Conservation (phyloP, 2,888 invertebrate species). For the Ectemnius lituratus region DNA sequence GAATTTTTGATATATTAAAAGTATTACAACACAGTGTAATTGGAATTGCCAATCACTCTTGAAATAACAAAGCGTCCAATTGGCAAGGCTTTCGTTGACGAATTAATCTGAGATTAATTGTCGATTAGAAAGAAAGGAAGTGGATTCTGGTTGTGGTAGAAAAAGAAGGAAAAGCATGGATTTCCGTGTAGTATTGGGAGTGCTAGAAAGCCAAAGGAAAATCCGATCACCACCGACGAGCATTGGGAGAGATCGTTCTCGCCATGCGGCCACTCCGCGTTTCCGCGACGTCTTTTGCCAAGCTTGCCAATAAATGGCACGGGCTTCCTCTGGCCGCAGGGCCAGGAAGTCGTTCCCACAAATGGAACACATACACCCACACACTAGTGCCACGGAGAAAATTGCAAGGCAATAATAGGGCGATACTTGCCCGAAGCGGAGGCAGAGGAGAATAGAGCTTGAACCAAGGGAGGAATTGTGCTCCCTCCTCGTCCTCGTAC, state of each 20-base stretch:
- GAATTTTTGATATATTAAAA: background rate
- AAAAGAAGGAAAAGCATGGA: slow-evolving; percentile 21
- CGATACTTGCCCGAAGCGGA: slow-evolving; percentile 44
- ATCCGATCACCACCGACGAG: slow-evolving; percentile 19
- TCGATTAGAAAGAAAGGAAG: slow-evolving; percentile 31
- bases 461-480: slow-evolving; percentile 34
- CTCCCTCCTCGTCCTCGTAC: no score
- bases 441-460: no score
- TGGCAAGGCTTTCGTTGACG: slow-evolving; percentile 33
- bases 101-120: slow-evolving; percentile 32
- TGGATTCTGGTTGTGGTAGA: slow-evolving; percentile 41
- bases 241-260: slow-evolving; percentile 46
- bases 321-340: slow-evolving; percentile 36
- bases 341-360: slow-evolving; percentile 65
- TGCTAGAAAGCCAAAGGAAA: slow-evolving; percentile 27
- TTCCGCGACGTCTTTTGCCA: slow-evolving; percentile 40
- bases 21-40: background rate
- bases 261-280: slow-evolving; percentile 23
- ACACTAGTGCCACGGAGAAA: slow-evolving; percentile 64
- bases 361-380: slow-evolving; percentile 61
- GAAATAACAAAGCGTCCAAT: slow-evolving; percentile 2
- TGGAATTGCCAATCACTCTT: background rate
- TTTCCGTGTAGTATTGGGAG: slow-evolving; percentile 48
- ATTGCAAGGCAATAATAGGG: slow-evolving; percentile 68
- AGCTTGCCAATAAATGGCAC: slow-evolving; percentile 37